phyloP scores from a whole-genome alignment of 2,888 invertebrate species.

The Lycocerus yunnanus region DNA sequence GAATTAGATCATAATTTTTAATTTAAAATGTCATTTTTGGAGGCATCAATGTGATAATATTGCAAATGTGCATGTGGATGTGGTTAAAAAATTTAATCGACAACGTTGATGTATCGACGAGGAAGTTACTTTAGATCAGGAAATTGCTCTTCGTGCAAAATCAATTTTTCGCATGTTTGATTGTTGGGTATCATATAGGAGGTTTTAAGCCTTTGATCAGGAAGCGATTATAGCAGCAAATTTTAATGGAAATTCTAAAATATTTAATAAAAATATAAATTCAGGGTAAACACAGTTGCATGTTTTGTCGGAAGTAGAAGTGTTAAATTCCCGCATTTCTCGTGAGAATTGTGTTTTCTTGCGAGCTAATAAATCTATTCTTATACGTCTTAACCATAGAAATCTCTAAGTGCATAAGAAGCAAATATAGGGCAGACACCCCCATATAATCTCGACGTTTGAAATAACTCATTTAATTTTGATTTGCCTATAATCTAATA shows the following conservation, averaged over 20 bases:
- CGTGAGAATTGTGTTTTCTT: neutral
- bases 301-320: neutral
- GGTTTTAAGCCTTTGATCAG: neutral
- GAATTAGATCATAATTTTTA: neutral
- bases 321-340: neutral
- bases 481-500: neutral
- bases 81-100: neutral
- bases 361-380: neutral
- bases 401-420: neutral
- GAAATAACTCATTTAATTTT: neutral
- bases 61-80: neutral
- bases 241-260: neutral
- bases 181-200: neutral
- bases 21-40: neutral
- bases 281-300: neutral
- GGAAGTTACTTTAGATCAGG: neutral
- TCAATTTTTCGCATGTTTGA: neutral
- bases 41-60: neutral
- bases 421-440: neutral
- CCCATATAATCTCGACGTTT: neutral
- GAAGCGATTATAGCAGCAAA: too few relatives aligned
- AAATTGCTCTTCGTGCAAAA: neutral
- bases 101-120: too few relatives aligned
- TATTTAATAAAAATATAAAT: neutral
- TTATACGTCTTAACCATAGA: neutral